Evolutionary conservation across 2,888 invertebrate species (phyloP).

Genomic region (Entomobrya proxima): DNA sequence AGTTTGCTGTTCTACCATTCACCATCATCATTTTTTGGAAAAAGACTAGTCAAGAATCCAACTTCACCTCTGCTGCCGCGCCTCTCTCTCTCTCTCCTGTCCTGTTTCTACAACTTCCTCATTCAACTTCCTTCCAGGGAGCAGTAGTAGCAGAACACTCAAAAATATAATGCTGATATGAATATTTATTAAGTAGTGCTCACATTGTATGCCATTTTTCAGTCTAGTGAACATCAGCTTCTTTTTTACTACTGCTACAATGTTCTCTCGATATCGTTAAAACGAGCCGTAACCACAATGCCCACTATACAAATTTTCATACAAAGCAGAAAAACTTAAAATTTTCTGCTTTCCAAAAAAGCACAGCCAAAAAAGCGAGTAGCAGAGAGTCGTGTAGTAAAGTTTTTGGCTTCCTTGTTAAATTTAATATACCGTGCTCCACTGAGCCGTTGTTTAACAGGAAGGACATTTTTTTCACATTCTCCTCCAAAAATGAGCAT

Average conservation of each 20-base stretch:
- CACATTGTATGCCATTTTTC: neutral
- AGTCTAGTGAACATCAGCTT: neutral
- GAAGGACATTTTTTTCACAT: conserved; percentile 23
- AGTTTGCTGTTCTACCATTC: neutral
- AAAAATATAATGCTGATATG: neutral
- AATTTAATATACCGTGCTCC: neutral
- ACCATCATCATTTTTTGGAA: too few species aligned
- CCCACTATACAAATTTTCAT: neutral
- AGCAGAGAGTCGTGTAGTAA: neutral
- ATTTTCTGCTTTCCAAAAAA: neutral
- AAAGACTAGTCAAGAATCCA: too few species aligned
- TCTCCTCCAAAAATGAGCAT: neutral
- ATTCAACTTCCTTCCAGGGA: conserved; percentile 4
- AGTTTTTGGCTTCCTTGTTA: neutral
- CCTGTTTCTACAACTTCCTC: too few species aligned
- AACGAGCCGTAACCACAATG: conserved; percentile 14
- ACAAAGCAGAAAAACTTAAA: neutral
- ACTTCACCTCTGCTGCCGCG: neutral
- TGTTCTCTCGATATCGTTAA: too few species aligned
- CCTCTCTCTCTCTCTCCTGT: too few species aligned
- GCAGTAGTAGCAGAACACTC: neutral
- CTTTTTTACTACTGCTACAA: neutral
- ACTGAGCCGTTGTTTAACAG: conserved; percentile 30
- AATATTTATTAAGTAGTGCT: conserved; percentile 32
- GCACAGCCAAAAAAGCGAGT: neutral